Conservation (phyloP, 1,140 invertebrate species). For the Sitophilus oryzae region DNA sequence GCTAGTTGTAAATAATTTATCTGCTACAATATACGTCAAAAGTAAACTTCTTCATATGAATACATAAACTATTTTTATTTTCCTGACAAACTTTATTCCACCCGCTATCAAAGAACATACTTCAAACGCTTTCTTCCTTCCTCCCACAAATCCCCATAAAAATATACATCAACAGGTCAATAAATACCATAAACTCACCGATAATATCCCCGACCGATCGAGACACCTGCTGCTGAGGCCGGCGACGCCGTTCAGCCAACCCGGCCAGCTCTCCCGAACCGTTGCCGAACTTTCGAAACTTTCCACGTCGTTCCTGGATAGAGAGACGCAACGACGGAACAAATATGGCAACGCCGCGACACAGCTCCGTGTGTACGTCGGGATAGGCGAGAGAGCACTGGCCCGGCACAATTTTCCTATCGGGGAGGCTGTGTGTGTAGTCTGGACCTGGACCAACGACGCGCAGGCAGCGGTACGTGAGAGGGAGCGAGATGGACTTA, state of each 20-base stretch:
- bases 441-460: conserved; percentile 23
- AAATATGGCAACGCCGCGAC: not conserved
- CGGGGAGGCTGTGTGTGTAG: conserved; percentile 14
- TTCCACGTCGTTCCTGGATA: not conserved
- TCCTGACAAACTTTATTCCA: too few relatives aligned
- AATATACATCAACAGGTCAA: not conserved
- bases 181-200: too few relatives aligned
- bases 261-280: not conserved
- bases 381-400: conserved; percentile 19
- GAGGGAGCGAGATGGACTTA: conserved; percentile 5
- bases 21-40: too few relatives aligned
- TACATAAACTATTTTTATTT: too few relatives aligned
- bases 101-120: too few relatives aligned
- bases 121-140: too few relatives aligned
- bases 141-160: too few relatives aligned
- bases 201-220: not conserved
- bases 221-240: not conserved
- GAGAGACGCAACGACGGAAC: not conserved
- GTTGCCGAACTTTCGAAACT: not conserved
- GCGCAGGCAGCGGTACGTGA: conserved; percentile 23
- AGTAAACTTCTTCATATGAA: too few relatives aligned
- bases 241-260: not conserved
- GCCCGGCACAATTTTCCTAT: conserved; percentile 23
- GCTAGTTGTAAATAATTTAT: too few relatives aligned
- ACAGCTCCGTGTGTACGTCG: conserved; percentile 4